Evolutionary conservation across 1,140 invertebrate genomes (phyloP), one percentile per base, ranked within the genome.

Genomic region (Papilio machaon): DNA sequence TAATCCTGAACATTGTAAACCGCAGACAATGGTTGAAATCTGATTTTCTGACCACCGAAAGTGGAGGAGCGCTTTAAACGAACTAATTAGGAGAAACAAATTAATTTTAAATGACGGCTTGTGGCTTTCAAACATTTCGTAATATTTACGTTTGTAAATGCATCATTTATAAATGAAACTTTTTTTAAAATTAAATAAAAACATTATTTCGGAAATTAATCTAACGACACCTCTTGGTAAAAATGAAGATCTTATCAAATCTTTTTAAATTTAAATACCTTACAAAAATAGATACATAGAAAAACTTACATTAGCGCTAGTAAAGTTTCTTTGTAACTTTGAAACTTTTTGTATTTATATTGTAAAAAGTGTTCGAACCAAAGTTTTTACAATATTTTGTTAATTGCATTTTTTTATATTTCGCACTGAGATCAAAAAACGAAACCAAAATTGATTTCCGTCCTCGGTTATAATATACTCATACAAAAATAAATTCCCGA

Each of bases 1-100:
- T 90, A 91, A 90, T 90, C 82, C 84, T 77, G 81, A 89, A 84
- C 85, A 85, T 83, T 86, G 73, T 85, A 82, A 80, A 82, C 83
- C 82, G 83, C 85, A 83, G 86, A 83, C 86, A 84, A 88, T 80
- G 81, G 54, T 82, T 79, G 79, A 83, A 85, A 85, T 88, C 84
- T 82, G 80, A 88, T 88, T 88, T 85, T 84, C 64, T 79, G 80
- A 81, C 81, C 81, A 83, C 84, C 85, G 81, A 85, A 85, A 87
- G 85, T 83, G 84, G 80, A 86, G 77, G 86, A 86, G 82, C 86
- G 79, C 35, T 81, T 77, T 79, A 74, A 81, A 81, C 52, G 46
- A 81, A 81, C 78, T 82, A 82, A 82, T 79, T 79, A 79, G 60
- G n/a, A 79, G n/a, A 64, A 64, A 60, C 35, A 64, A 67, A 47